These are phyloP conservation scores for Thunnus thynnus DNA, from an alignment of 2,113 vertebrate species.

Conservation along the genomic window DNA sequence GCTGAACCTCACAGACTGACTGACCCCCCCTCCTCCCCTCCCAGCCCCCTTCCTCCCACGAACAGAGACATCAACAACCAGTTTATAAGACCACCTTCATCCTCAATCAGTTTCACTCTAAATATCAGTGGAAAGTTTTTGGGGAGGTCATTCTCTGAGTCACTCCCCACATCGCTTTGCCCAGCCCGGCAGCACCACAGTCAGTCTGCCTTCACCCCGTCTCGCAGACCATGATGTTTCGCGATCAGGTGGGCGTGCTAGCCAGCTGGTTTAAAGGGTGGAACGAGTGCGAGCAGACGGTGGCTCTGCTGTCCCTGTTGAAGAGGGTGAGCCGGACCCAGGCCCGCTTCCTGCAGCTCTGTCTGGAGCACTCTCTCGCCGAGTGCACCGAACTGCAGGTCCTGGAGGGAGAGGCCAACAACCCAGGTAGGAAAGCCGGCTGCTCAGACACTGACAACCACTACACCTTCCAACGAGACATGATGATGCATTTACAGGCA, in stretches of 20 bases:
- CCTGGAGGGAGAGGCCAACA: conserved; percentile 97
- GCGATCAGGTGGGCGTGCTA: conserved; percentile 97
- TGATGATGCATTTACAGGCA: not conserved
- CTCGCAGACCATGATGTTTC: conserved; percentile 97
- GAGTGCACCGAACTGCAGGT: conserved; percentile 97
- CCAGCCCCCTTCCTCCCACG: not conserved
- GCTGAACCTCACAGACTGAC: conserved; percentile 37
- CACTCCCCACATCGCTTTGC: not conserved
- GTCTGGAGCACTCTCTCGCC: conserved; percentile 96
- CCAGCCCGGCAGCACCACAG: not conserved
- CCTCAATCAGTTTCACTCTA: not conserved
- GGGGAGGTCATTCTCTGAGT: not conserved
- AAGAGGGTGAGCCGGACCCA: conserved; percentile 97
- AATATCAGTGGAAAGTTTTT: not conserved
- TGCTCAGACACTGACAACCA: not conserved
- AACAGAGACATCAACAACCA: not conserved
- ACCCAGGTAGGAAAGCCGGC: conserved; percentile 89
- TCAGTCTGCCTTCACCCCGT: conserved; percentile 3
- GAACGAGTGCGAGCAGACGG: conserved; percentile 99
- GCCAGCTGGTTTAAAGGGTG: conserved; percentile 99
- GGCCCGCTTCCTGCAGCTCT: conserved; percentile 98
- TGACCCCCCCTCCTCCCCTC: not conserved
- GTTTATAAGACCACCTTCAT: not conserved
- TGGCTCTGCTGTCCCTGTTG: conserved; percentile 95
- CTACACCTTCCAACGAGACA: not conserved